Percentiles rank a stretch among this genome's conserved stretches.
phyloP scores from a whole-genome alignment of 2,113 vertebrate genomes.

The Colius striatus region DNA sequence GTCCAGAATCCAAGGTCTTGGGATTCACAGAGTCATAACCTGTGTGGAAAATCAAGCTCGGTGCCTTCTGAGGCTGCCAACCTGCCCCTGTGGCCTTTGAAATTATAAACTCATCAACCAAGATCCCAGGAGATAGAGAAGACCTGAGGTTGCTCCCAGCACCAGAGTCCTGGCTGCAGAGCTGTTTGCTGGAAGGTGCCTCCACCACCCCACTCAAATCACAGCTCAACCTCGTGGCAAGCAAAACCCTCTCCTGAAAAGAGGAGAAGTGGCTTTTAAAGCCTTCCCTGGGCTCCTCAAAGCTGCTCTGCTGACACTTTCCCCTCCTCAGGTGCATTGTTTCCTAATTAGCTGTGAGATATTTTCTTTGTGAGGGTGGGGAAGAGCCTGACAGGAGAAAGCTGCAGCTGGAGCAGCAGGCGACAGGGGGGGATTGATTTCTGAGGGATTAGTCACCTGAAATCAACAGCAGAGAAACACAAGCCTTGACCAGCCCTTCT shows the following conservation, averaged over 20 bases:
- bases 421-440: background rate
- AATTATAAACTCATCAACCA: background rate
- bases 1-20: background rate
- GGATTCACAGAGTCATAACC: background rate
- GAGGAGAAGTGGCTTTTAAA: too few species aligned
- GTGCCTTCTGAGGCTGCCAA: background rate
- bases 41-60: background rate
- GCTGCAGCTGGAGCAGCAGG: background rate
- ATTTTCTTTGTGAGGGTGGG: background rate
- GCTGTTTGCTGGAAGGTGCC: background rate
- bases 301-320: background rate
- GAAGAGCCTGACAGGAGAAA: background rate
- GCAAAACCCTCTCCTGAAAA: background rate
- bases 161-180: background rate
- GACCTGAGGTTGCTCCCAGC: background rate
- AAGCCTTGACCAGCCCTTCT: background rate
- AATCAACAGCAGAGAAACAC: background rate
- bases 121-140: background rate
- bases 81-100: background rate
- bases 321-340: background rate
- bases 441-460: background rate
- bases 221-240: fast-evolving
- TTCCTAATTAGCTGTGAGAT: background rate
- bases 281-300: fast-evolving
- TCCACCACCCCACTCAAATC: fast-evolving